These are phyloP conservation scores for Scaptomyza reducta DNA, from an alignment of 2,888 invertebrate genomes.

Conservation along the genomic window DNA sequence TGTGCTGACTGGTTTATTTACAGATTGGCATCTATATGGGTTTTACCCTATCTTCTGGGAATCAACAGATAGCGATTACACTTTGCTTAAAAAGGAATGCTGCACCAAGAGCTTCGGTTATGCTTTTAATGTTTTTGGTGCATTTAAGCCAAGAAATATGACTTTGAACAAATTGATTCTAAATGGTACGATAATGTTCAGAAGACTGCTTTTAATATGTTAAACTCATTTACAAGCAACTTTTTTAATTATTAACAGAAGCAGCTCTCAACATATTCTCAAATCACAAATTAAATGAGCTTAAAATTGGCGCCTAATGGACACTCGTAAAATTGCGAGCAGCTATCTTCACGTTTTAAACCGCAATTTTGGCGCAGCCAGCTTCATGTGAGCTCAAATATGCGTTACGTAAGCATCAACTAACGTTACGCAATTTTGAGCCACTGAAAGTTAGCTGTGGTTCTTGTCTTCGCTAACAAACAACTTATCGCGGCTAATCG, in stretches of 20 bases:
- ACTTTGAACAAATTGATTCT: not conserved
- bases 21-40: not conserved
- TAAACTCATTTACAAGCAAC: no score
- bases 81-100: no score
- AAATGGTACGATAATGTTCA: not conserved
- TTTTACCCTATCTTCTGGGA: not conserved
- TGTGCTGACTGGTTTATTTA: not conserved
- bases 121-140: no score
- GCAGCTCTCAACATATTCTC: no score
- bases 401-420: not conserved
- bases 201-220: no score
- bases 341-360: not conserved
- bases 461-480: constrained; percentile 28
- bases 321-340: not conserved
- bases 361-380: constrained; percentile 1
- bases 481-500: not conserved
- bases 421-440: constrained; percentile 13
- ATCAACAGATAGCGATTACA: not conserved
- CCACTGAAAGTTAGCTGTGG: constrained; percentile 1
- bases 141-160: not conserved
- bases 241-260: no score
- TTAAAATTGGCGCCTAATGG: constrained; percentile 27
- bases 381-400: constrained; percentile 1
- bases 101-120: no score
- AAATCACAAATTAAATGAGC: not conserved